Base-by-base conservation (phyloP, 2,113 vertebrate species). In the Tetrao urogallus region DNA sequence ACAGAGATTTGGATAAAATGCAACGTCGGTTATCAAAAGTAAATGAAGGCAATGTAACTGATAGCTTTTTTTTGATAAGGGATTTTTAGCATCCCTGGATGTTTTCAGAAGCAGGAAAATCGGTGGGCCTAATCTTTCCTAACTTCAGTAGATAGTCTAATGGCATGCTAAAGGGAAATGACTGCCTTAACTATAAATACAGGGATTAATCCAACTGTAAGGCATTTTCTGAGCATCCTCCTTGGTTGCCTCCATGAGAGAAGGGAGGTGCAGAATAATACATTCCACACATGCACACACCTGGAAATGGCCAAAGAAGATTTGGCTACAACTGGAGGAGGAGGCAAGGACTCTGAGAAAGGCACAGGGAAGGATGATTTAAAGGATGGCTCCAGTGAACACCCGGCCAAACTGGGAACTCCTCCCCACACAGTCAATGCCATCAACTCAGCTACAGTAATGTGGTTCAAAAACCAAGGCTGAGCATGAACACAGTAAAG, bases 281-380 rank as follows among this genome's bases (percentile, higher is more conserved):
- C 10, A 0, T 18, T 27, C 32, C 2, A 12, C 0, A 3, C 5
- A 10, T n/a, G 27, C 11, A 14, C 27, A 30, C 2, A 4, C 6
- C 40, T 61, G 32, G 11, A 82, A 64, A 81, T 11, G 32, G 66
- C 34, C 3, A 0, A 32, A 5, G 12, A 11, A 77, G 25, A 47
- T 24, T 56, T 56, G 42, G 50, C 27, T 8, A 5, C 27, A 9
- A 6, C 20, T 38, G 17, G 8, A 89, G 6, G 50, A 24, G 48
- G 2, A 28, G 12, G 8, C 25, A 65, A 76, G 8, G 10, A 67
- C 4, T 24, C 30, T 57, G 16, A n/a, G 28, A 50, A 57, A 71
- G 24, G 13, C 13, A 9, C 4, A 65, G 22, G 75, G 21, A 34
- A 7, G 52, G 48, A 13, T 38, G 11, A 85, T 47, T 78, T 67